Base-by-base conservation (phyloP, 2,797 vertebrate genomes). In the Megaceryle alcyon region DNA sequence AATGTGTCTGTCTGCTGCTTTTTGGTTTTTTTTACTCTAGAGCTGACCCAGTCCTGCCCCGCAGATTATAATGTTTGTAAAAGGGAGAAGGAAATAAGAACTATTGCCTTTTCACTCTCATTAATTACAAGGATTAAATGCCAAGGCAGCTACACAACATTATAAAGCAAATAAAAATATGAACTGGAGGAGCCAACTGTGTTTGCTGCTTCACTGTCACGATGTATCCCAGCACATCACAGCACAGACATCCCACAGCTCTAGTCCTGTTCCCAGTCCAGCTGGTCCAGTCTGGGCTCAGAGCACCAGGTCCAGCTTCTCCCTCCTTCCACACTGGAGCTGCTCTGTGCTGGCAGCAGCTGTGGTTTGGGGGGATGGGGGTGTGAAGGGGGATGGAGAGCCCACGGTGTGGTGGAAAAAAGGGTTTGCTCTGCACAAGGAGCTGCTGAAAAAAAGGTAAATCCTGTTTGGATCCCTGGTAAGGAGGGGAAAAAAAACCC, bases 1-100 rank as follows among this genome's bases (percentile, higher is more conserved):
- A 83, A 86, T 85, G 72, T 56, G 68, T 93, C 84, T 91, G 49
- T 35, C 61, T 78, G 72, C 87, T 89, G 86, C n/a, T 83, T 91
- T 75, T 89, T 89, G 79, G 14, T 14, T 41, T 14, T 76, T 66
- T 59, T 64, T 8, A 21, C 46, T 43, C 31, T n/a, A 85, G 92
- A 70, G 46, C 80, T 43, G 41, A 44, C 80, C 44, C 1, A 0
- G 82, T 66, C 86, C 79, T 84, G 73, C 81, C 68, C 71, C 41
- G 87, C 78, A 21, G 83, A 61, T 41, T 41, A 43, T 14, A 8
- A 23, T 48, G 82, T 82, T 81, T 92, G 77, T 59, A 51, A 19
- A 59, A 91, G 61, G 75, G 35, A 83, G 82, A 22, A 19, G 29
- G 90, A 75, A 77, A 59, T 41, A 75, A 46, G 76, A 89, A 76